These are phyloP conservation scores for Drosophila malerkotliana DNA, from an alignment of 1,140 invertebrate species.

Conservation along the genomic window DNA sequence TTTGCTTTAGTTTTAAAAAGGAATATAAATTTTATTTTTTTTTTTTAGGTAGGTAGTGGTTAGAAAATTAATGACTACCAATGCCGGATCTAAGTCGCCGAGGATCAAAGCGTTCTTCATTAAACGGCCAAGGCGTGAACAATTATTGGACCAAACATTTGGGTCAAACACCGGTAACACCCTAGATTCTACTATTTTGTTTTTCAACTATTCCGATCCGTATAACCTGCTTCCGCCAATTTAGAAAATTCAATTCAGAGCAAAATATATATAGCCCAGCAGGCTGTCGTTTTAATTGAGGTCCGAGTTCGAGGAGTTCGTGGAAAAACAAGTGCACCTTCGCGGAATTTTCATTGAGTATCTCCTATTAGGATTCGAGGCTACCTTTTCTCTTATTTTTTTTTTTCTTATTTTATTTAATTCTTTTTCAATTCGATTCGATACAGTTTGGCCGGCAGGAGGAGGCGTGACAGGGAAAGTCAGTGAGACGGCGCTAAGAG, in stretches of 20 bases:
- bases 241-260: constrained; percentile 38
- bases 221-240: constrained; percentile 65
- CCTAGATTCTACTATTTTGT: constrained; percentile 6
- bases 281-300: constrained; percentile 73
- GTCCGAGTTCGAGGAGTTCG: constrained; percentile 21
- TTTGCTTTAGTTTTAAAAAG: constrained; percentile 49
- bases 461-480: constrained; percentile 21
- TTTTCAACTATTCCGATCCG: constrained; percentile 7
- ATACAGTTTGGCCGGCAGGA: not conserved
- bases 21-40: not conserved
- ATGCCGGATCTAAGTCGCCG: constrained; percentile 24
- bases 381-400: not conserved
- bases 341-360: constrained; percentile 52
- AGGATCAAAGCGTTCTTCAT: constrained; percentile 60
- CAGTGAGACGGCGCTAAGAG: constrained; percentile 47
- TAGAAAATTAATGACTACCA: constrained; percentile 29
- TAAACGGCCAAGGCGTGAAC: constrained; percentile 71
- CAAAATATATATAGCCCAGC: constrained; percentile 45
- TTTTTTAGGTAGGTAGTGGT: constrained; percentile 10
- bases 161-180: constrained; percentile 66
- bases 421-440: constrained; percentile 25
- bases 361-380: not conserved
- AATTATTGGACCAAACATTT: constrained; percentile 75
- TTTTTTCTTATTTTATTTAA: constrained; percentile 7
- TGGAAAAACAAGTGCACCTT: constrained; percentile 53